Base-by-base conservation (phyloP, 2,797 vertebrate species). In the Novumbra hubbsi region DNA sequence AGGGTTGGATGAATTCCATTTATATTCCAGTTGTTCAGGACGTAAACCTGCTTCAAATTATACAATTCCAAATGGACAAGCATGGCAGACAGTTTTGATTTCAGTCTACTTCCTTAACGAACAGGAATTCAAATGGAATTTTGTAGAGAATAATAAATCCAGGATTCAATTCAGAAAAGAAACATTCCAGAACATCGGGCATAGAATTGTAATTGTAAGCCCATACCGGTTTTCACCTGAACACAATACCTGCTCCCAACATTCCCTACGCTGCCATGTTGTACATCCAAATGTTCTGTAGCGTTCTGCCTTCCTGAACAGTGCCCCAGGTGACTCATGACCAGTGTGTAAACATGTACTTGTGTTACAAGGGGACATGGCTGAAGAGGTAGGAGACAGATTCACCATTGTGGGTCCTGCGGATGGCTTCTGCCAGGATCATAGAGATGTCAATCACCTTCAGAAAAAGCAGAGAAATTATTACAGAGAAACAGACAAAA, bases 361-460 rank as follows among this genome's bases (percentile, higher is more conserved):
- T 49, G 16, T 21, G 92, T 96, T 98, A 99, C 94, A 98, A 95
- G 80, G 97, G 98, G 64, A 99, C 97, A 27, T 99, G 98, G 89
- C 97, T 99, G 91, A 99, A 99, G 79, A 99, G 93, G 88, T 99
- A 99, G 16, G 98, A 99, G 81, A 99, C 97, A 0, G 98, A 99
- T 84, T 99, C 97, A 69, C 97, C 97, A 11, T 99, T 99, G 92
- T 99, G 97, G 90, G 98, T 99, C 89, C 97, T 94, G 85, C 97
- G 95, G 89, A 99, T 99, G 86, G 98, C 96, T 89, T 99, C 98
- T 0, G 97, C 97, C 4, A 99, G 95, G 88, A 99, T 99, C 96
- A 98, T 99, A 81, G 97, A 98, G 90, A 99, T 99, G 90, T 99
- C 97, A 52, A 98, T 99, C 79, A 99, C 97, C 98, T 99, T 85